Base-by-base conservation (phyloP, 30 jellyfish, hydroid and myxozoan species). In the Aurelia aurita region DNA sequence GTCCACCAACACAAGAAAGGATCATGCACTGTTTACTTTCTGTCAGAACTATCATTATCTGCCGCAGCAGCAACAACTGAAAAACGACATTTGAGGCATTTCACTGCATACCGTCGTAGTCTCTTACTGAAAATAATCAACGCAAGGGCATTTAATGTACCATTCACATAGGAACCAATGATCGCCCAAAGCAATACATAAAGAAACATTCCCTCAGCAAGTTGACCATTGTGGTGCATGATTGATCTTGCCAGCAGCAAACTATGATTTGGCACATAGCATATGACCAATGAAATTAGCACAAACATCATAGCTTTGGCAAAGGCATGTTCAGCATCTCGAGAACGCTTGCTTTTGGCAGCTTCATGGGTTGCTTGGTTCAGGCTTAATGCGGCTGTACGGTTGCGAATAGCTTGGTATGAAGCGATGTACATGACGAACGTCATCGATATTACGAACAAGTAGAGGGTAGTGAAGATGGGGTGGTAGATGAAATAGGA, bases 101-200 rank as follows among this genome's bases (percentile, higher is more conserved):
- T 1, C 51, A 64, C 19, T 31, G 76, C 15, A 31, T 6, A 64
- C 12, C 51, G 25, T 8, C 76, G 45, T 28, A 64, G 19, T 18
- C 22, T 64, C 14, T 28, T 19, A 15, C 46, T 35, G 84, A 22
- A 45, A 57, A 45, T 3, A 35, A 71, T 71, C 20, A 71, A 19
- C 47, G 69, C 69, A 20, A 47, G 10, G 27, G 71, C 84, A 47
- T 71, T 71, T 29, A 44, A 10, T 1, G 84, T 20, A 13, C 84
- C 84, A 47, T 71, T 71, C 55, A n/a, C 31, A 31, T 71, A 71
- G 53, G 84, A 71, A 25, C 31, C 45, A 21, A 71, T 45, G 43
- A 71, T 16, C 8, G 84, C 39, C 84, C 84, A 71, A 13, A 71
- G 69, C 69, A 47, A 16, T 49, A 45, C 84, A 16, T 71, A 71